Percentiles rank a stretch among this genome's conserved stretches.
These are phyloP conservation scores for Caranx ignobilis DNA, from an alignment of 2,113 vertebrate genomes.

Conservation along the genomic window DNA sequence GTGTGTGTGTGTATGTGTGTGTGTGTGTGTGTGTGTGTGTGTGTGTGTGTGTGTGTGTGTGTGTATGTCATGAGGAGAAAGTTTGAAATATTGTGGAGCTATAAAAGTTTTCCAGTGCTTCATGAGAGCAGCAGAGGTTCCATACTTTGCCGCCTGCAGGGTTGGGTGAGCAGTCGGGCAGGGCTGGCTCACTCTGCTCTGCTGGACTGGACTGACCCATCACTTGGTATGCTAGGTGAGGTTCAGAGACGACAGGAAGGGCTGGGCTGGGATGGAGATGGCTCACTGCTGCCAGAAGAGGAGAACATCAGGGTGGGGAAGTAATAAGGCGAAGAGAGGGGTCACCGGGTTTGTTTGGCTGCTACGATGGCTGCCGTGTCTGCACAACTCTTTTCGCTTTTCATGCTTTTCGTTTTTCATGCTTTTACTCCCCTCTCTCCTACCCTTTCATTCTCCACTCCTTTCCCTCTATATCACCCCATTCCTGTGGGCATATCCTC, in stretches of 20 bases:
- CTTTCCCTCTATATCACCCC: constrained; percentile 32
- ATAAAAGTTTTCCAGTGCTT: constrained; percentile 64
- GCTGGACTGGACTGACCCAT: constrained; percentile 32
- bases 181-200: constrained; percentile 34
- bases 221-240: constrained; percentile 64
- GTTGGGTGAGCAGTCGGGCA: constrained; percentile 17
- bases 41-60: too few relatives aligned
- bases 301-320: constrained; percentile 41
- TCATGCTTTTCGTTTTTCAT: constrained; percentile 38
- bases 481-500: constrained; percentile 52
- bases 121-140: constrained; percentile 40
- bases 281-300: constrained; percentile 51
- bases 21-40: too few relatives aligned
- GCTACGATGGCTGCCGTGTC: constrained; percentile 27
- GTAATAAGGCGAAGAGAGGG: constrained; percentile 32
- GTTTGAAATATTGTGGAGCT: constrained; percentile 54
- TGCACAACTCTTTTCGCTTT: constrained; percentile 32
- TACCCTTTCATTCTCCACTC: constrained; percentile 39
- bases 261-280: constrained; percentile 35
- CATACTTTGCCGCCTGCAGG: constrained; percentile 57
- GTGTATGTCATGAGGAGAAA: constrained; percentile 7
- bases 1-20: too few relatives aligned
- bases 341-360: constrained; percentile 75
- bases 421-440: constrained; percentile 19
- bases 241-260: constrained; percentile 48